A percentile compares a stretch with the other conserved stretches of the same genome.
Evolutionary conservation across 2,797 vertebrate species (phyloP).

Genomic region (Remorina albescens): DNA sequence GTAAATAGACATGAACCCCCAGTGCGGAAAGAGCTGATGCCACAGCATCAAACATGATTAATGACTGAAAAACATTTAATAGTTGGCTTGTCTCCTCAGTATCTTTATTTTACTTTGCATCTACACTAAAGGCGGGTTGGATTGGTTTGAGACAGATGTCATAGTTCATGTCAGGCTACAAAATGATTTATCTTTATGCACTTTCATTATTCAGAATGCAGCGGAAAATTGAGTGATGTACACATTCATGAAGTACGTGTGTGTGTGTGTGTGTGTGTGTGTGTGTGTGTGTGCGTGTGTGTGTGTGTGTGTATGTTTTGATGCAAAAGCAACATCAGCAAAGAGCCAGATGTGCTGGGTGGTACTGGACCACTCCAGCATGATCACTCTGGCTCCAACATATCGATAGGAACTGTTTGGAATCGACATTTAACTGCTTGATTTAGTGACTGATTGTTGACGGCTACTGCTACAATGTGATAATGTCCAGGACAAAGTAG

Average conservation of each 20-base stretch:
- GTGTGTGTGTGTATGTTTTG: no score
- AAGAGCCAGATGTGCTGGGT: slow-evolving; percentile 38
- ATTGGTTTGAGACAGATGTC: not conserved
- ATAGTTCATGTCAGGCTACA: not conserved
- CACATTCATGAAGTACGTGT: not conserved
- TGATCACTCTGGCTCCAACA: slow-evolving; percentile 18
- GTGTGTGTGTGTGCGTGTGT: no score
- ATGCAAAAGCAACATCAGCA: slow-evolving; percentile 21
- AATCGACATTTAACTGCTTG: slow-evolving; percentile 61
- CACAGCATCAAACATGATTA: not conserved
- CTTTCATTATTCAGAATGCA: not conserved
- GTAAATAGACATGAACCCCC: not conserved
- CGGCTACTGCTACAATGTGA: slow-evolving; percentile 37
- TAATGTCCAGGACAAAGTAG: slow-evolving; percentile 23
- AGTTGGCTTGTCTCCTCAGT: not conserved
- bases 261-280: no score
- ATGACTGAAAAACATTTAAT: not conserved
- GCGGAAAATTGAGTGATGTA: not conserved
- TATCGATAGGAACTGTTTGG: slow-evolving; percentile 45
- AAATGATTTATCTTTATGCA: not conserved
- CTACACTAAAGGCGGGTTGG: not conserved
- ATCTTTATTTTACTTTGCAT: not conserved
- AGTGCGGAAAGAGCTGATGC: not conserved
- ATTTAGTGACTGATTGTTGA: slow-evolving; percentile 48
- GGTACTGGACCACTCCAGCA: slow-evolving; percentile 25